Conservation (phyloP, 2,888 invertebrate genomes). For the Erpobdella octoculata region DNA sequence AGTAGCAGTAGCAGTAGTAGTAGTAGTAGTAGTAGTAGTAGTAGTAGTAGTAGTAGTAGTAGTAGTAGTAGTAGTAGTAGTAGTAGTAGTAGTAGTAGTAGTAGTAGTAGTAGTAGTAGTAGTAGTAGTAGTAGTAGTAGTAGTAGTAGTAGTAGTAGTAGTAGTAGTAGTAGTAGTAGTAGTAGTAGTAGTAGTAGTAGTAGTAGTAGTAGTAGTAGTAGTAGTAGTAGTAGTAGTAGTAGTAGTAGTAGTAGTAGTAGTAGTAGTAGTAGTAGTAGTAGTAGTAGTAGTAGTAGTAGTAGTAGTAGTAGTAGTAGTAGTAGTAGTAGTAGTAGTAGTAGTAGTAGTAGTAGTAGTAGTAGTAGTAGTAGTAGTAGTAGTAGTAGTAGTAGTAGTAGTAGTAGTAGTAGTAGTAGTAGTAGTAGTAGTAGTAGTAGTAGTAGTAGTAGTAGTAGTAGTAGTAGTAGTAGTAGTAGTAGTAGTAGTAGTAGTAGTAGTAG, state of each 20-base stretch:
- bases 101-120: neutral
- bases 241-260: neutral
- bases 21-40: neutral
- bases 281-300: neutral
- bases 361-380: too few relatives aligned
- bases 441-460: too few relatives aligned
- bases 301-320: neutral
- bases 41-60: neutral
- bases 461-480: slow-evolving; percentile 10
- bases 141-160: neutral
- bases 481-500: neutral
- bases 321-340: neutral
- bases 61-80: neutral
- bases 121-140: neutral
- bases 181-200: neutral
- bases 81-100: neutral
- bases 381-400: neutral
- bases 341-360: neutral
- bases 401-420: neutral
- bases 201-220: neutral
- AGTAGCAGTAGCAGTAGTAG: neutral
- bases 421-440: too few relatives aligned
- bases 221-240: neutral
- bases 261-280: neutral
- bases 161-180: neutral